phyloP scores from a whole-genome alignment of 2,113 vertebrate genomes.

The Puffinus mauretanicus region DNA sequence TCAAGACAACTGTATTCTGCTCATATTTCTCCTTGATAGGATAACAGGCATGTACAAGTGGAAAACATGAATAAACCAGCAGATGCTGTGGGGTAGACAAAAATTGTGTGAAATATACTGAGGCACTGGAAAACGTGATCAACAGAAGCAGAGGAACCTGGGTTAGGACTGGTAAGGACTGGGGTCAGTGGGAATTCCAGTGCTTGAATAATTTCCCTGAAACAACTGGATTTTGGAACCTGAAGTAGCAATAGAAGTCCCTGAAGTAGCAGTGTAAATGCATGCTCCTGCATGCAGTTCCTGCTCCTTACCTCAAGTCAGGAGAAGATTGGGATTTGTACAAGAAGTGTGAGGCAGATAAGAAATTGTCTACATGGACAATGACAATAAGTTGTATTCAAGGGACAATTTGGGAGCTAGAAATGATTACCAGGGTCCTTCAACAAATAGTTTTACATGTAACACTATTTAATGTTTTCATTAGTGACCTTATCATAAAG shows the following conservation, averaged over 20 bases:
- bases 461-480: background rate
- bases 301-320: background rate
- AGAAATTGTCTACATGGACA: background rate
- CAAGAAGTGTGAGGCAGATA: background rate
- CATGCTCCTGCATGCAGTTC: background rate
- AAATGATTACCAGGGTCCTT: background rate
- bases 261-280: background rate
- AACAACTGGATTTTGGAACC: background rate
- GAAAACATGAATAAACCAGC: background rate
- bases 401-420: background rate
- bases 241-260: background rate
- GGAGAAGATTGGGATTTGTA: background rate
- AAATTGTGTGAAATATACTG: background rate
- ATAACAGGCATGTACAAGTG: background rate
- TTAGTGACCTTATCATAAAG: background rate
- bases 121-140: background rate
- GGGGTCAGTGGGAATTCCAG: background rate
- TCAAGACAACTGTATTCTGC: background rate
- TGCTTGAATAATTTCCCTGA: background rate
- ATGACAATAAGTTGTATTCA: background rate
- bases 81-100: background rate
- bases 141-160: background rate
- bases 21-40: background rate
- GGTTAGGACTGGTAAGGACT: background rate
- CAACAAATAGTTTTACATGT: background rate